phyloP scores from a whole-genome alignment of 2,797 vertebrate genomes.

The Myripristis murdjan region DNA sequence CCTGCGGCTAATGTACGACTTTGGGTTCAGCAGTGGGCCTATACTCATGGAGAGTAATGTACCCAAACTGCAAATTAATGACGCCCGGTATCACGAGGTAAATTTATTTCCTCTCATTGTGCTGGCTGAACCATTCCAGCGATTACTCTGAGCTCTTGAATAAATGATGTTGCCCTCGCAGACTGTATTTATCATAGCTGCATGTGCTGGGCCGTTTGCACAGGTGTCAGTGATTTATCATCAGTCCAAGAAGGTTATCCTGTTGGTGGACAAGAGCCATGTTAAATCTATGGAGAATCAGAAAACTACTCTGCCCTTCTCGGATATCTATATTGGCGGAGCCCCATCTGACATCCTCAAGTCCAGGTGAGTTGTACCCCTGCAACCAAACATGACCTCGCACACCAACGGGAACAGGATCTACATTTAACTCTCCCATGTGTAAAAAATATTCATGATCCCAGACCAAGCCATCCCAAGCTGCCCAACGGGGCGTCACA shows the following conservation, averaged over 20 bases:
- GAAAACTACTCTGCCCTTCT: constrained; percentile 93
- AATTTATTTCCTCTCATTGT: not conserved
- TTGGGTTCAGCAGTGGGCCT: constrained; percentile 91
- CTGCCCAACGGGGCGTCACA: too few relatives aligned
- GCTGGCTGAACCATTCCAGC: not conserved
- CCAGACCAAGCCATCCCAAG: too few relatives aligned
- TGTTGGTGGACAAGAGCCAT: constrained; percentile 95
- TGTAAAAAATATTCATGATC: too few relatives aligned
- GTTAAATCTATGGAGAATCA: constrained; percentile 95
- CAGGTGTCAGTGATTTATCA: constrained; percentile 99
- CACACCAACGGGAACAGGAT: too few relatives aligned
- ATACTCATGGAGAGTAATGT: constrained; percentile 89
- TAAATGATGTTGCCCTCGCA: too few relatives aligned
- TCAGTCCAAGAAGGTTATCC: constrained; percentile 96
- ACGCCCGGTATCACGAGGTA: constrained; percentile 98
- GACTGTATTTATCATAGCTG: constrained; percentile 4
- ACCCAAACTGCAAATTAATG: constrained; percentile 93
- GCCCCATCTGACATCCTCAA: constrained; percentile 89
- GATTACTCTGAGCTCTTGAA: not conserved
- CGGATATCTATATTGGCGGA: constrained; percentile 96
- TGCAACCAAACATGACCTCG: not conserved
- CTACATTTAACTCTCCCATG: too few relatives aligned
- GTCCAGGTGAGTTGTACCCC: constrained; percentile 84
- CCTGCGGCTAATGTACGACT: constrained; percentile 94
- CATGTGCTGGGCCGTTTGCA: constrained; percentile 18